phyloP scores from a whole-genome alignment of 2,113 vertebrate genomes.

The Ameiurus melas region DNA sequence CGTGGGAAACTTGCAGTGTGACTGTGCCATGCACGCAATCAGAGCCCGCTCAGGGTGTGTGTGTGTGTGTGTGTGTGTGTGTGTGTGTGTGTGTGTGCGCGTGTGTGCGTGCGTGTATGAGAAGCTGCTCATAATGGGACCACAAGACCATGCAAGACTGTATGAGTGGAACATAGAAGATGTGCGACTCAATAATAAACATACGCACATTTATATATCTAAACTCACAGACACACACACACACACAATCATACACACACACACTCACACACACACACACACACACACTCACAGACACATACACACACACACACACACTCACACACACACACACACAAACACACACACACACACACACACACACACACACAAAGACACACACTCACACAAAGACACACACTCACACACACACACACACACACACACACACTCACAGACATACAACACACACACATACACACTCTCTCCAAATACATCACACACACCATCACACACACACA shows the following conservation, averaged over 20 bases:
- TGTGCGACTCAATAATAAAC: not conserved
- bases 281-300: not conserved
- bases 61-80: slow-evolving; percentile 6
- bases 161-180: slow-evolving; percentile 49
- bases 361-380: too few species aligned
- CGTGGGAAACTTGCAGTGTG: slow-evolving; percentile 46
- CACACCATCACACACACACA: not conserved
- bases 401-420: not conserved
- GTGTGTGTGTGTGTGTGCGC: slow-evolving; percentile 18
- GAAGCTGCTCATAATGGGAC: not conserved
- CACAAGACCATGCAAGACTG: not conserved
- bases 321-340: too few species aligned
- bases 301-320: too few species aligned
- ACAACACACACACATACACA: too few species aligned
- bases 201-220: too few species aligned
- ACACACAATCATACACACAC: slow-evolving; percentile 8
- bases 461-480: too few species aligned
- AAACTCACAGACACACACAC: too few species aligned
- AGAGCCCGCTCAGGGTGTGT: slow-evolving; percentile 6
- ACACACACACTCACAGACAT: too few species aligned
- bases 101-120: slow-evolving; percentile 35
- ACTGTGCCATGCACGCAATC: slow-evolving; percentile 34
- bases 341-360: too few species aligned
- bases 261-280: not conserved
- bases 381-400: not conserved